Conservation (phyloP, 2,113 vertebrate species). For the Epinephelus fuscoguttatus region DNA sequence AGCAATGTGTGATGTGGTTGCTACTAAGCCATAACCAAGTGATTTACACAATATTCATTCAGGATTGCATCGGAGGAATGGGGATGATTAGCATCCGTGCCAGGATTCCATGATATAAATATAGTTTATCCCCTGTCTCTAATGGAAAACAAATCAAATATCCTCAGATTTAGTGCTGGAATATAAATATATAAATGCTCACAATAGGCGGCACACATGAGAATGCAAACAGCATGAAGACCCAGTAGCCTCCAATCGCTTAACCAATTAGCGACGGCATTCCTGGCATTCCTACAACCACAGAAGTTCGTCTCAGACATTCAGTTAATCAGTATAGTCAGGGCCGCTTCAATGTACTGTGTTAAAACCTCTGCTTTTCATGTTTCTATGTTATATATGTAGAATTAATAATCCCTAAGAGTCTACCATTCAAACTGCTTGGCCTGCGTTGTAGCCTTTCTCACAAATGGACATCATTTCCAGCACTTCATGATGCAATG, state of each 20-base stretch:
- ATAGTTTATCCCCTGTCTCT: background rate
- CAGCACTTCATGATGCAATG: background rate
- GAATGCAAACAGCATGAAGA: constrained; percentile 21
- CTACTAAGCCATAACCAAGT: constrained; percentile 23
- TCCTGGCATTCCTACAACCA: constrained; percentile 48
- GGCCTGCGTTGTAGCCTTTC: background rate
- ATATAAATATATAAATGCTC: background rate
- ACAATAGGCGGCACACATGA: background rate
- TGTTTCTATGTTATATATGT: background rate
- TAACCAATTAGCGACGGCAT: constrained; percentile 62
- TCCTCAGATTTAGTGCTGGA: background rate
- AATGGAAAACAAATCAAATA: background rate
- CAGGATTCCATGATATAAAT: constrained; percentile 9
- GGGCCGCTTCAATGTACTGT: background rate
- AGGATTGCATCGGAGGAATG: background rate
- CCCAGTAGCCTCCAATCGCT: constrained; percentile 32
- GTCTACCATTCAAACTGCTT: background rate
- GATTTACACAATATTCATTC: constrained; percentile 16
- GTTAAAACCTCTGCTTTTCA: background rate
- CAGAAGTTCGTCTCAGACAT: background rate
- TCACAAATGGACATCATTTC: background rate
- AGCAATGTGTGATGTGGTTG: constrained; percentile 14
- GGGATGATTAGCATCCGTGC: constrained; percentile 4
- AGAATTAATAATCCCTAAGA: no score
- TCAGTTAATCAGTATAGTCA: constrained; percentile 11